These are phyloP conservation scores for Hiodon alosoides DNA, from an alignment of 2,113 vertebrate genomes.

Conservation along the genomic window DNA sequence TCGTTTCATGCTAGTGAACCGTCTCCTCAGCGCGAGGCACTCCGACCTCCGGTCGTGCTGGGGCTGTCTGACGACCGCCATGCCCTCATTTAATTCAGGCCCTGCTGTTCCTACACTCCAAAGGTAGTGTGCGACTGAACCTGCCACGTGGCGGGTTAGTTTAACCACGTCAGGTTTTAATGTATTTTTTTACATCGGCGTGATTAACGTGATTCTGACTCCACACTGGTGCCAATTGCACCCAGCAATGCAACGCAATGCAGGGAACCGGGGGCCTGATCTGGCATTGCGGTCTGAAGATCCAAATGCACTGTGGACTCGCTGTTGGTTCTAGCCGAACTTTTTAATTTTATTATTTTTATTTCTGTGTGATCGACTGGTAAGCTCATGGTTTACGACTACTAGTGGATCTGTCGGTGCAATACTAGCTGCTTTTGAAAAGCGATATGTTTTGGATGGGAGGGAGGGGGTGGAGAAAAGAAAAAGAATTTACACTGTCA, in stretches of 20 bases:
- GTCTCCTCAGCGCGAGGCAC: slow-evolving; percentile 35
- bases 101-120: slow-evolving; percentile 24
- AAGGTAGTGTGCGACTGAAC: slow-evolving; percentile 21
- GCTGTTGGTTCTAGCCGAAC: background rate
- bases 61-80: slow-evolving; percentile 1
- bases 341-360: slow-evolving; percentile 36
- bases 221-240: background rate
- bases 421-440: slow-evolving; percentile 79
- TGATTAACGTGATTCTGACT: slow-evolving; percentile 16
- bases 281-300: background rate
- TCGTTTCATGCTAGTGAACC: slow-evolving; percentile 39
- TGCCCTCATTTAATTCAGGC: background rate
- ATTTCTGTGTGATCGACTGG: slow-evolving; percentile 60
- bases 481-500: slow-evolving; percentile 73
- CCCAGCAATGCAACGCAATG: too few species aligned
- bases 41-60: slow-evolving; percentile 26
- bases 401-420: slow-evolving; percentile 76
- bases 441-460: slow-evolving; percentile 59
- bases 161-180: slow-evolving; percentile 21
- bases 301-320: slow-evolving; percentile 26
- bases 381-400: slow-evolving; percentile 64
- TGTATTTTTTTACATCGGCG: slow-evolving; percentile 1
- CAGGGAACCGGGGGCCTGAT: background rate
- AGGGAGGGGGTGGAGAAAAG: slow-evolving; percentile 22
- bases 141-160: background rate